Evolutionary conservation across 2,113 vertebrate species (phyloP).

Genomic region (Serinus canaria): DNA sequence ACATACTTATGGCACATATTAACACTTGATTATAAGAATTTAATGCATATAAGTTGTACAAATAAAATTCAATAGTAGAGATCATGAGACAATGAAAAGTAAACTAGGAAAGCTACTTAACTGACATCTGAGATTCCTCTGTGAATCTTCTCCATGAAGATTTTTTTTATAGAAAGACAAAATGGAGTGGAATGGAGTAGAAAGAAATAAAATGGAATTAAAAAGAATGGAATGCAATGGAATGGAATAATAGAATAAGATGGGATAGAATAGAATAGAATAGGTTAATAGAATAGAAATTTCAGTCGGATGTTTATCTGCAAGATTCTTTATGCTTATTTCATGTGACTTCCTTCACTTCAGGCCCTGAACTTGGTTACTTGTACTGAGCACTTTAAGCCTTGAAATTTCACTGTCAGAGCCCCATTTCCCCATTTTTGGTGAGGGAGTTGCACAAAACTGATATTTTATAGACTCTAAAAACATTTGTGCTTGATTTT

Average conservation of each 20-base stretch:
- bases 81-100: neutral
- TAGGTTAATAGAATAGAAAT: neutral
- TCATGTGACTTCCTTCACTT: neutral
- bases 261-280: accelerated
- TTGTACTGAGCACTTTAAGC: neutral
- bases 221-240: no score
- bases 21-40: neutral
- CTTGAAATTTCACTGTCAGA: neutral
- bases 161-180: neutral
- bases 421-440: neutral
- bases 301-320: neutral
- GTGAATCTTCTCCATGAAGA: neutral
- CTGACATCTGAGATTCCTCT: neutral
- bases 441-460: neutral
- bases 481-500: neutral
- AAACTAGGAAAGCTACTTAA: neutral
- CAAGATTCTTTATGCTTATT: neutral
- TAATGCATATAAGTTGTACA: neutral
- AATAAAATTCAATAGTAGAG: neutral
- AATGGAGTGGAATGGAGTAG: neutral
- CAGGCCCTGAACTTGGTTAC: neutral
- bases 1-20: neutral
- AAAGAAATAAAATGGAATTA: no score
- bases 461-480: neutral
- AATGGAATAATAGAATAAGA: accelerated